Evolutionary conservation across 1,140 invertebrate genomes (phyloP), one percentile per base, ranked within the genome.

Genomic region (Lepidurus arcticus): DNA sequence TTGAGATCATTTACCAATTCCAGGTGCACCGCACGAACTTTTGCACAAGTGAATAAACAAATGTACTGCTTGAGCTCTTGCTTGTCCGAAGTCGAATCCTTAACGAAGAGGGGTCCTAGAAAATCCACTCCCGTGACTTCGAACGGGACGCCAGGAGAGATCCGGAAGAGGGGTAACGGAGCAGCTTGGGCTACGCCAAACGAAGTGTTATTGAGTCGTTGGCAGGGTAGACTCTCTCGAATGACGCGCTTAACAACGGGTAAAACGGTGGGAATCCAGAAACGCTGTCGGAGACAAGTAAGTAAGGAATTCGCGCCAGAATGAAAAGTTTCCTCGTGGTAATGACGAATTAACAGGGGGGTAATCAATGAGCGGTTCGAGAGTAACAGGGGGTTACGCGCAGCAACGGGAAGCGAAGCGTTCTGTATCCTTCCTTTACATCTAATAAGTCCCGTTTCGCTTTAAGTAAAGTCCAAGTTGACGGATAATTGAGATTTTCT

Each of bases 81-180:
- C 43, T 76, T 0, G 75, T 44, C 1, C 10, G 42, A 9, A 47
- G 16, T 8, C 43, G 1, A 24, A 44, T 9, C 76, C 16, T 73
- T 47, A 76, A 79, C 44, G 4, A 78, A 44, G 21, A 79, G 43
- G 7, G 79, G 79, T 10, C 79, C 78, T 5, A 42, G 44, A 21
- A 79, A 75, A 10, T 79, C 79, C 1, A 79, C 42, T 7, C 79
- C 79, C 9, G 79, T 79, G 21, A 45, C 16, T 6, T 47, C 73
- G 44, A 79, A 79, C 2, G 5, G 76, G 10, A 34, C 43, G 42
- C 44, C 73, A 34, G 44, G 44, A 26, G 7, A 8, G 10, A 73
- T 44, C 7, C 77, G 13, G 42, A 73, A 43, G 10, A 34, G 47
- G 1, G 77, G 77, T 1, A 75, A 16, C 10, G 73, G 44, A 5